Evolutionary conservation across 2,888 invertebrate genomes (phyloP).

Genomic region (Cephus pygmeus): DNA sequence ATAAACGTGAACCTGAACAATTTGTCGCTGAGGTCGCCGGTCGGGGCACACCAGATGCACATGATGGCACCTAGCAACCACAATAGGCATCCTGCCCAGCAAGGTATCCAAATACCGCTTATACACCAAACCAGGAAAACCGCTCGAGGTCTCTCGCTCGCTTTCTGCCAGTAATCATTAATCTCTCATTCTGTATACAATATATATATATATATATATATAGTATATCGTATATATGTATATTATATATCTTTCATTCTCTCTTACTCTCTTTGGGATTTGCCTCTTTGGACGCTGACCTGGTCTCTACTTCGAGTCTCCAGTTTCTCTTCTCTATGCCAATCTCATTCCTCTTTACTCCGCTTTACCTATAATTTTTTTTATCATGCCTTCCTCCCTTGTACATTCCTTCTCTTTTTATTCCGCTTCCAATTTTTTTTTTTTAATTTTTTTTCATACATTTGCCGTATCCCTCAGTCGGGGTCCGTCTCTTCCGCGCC

Average conservation of each 20-base stretch:
- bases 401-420: conserved; percentile 2
- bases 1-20: conserved; percentile 66
- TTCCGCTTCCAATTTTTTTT: conserved; percentile 7
- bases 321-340: conserved; percentile 14
- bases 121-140: conserved; percentile 63
- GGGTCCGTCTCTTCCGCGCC: not conserved
- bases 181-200: not conserved
- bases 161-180: conserved; percentile 37
- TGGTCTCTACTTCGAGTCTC: conserved; percentile 2
- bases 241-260: not conserved
- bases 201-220: not conserved
- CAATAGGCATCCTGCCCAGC: conserved; percentile 65
- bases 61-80: conserved; percentile 65
- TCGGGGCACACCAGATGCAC: conserved; percentile 64
- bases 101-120: conserved; percentile 65
- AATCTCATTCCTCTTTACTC: not conserved
- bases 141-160: conserved; percentile 45
- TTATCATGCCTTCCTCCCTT: not conserved
- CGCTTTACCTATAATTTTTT: not conserved
- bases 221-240: not conserved
- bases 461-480: not conserved
- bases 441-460: conserved; percentile 32
- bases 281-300: conserved; percentile 1
- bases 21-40: conserved; percentile 64
- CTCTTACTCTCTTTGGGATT: conserved; percentile 2